A percentile compares a stretch with the other conserved stretches of the same genome.
Conservation (phyloP, 2,113 vertebrate genomes). For the Bubalus kerabau region DNA sequence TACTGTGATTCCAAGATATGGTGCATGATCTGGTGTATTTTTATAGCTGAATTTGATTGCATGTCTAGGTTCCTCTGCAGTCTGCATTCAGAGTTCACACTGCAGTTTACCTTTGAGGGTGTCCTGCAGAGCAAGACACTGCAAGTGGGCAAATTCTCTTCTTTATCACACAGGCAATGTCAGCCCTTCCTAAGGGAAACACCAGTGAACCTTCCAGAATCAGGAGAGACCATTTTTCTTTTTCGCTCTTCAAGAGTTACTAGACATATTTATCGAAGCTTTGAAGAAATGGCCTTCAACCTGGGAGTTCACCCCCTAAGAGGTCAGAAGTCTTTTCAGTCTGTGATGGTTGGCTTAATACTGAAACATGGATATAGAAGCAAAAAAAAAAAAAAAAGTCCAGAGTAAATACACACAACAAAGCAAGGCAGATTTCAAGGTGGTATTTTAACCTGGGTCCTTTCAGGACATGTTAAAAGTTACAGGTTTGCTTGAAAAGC, state of each 20-base stretch:
- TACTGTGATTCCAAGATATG: constrained; percentile 42
- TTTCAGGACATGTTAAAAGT: background rate
- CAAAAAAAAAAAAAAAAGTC: background rate
- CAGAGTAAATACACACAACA: background rate
- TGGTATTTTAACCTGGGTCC: background rate
- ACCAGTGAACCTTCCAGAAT: background rate
- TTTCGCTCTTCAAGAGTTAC: background rate
- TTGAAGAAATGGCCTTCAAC: constrained; percentile 45
- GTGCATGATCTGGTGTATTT: constrained; percentile 46
- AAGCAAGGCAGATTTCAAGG: background rate
- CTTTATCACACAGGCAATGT: background rate
- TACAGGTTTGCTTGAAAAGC: background rate
- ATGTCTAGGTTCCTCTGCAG: constrained; percentile 57
- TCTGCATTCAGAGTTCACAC: constrained; percentile 55
- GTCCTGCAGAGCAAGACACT: constrained; percentile 52
- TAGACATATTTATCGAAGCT: constrained; percentile 29
- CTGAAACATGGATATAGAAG: constrained; percentile 37
- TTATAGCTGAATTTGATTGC: constrained; percentile 68
- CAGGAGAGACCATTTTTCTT: background rate
- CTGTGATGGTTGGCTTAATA: constrained; percentile 29
- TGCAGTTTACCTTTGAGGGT: constrained; percentile 46
- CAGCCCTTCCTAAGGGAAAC: background rate
- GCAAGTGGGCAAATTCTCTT: background rate
- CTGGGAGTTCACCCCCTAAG: background rate
- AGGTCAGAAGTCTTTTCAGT: constrained; percentile 16